Base-by-base conservation (phyloP, 2,888 invertebrate species). In the Campaea margaritaria region DNA sequence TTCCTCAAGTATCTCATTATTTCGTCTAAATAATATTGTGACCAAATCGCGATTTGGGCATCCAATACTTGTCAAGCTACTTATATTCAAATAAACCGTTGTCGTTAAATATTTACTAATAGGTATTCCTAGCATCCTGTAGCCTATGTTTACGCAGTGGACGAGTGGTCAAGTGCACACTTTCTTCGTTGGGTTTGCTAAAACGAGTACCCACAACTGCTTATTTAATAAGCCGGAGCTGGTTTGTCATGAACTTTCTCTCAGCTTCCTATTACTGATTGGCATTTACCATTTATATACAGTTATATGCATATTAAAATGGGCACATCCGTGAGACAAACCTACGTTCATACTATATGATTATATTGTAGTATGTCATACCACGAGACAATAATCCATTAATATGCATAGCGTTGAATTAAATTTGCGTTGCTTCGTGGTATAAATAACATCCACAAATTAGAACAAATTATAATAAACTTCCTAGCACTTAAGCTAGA, bases 231-330 rank as follows among this genome's bases (percentile, higher is more conserved):
- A 48, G 52, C 47, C 16, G 11, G 28, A 62, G 43, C 45, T 44
- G 54, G 52, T 55, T 58, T 57, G 53, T 44, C 57, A 45, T 41
- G 50, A 51, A 65, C 68, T 68, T 68, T 68, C 68, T 60, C 65
- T 44, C 27, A 42, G 56, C 58, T 65, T 68, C 65, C 64, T 68
- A 56, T 49, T 47, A 44, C 47, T 62, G 63, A 68, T 65, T 60
- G 55, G 50, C 51, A 62, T 64, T 60, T 51, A 41, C 39, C 16
- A 51, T 58, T 44, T 48, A 31, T 36, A 38, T 41, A 46, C 45
- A 43, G 36, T 14, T 50, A 57, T 50, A 50, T 43, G 27, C 28
- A 56, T 56, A 56, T 39, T 39, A 44, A 56, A 45, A 36, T 48
- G 28, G 41, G 16, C 13, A 45, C 45, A 45, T 50, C 50, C 44